Base-by-base conservation (phyloP, 1,140 invertebrate genomes). In the Apis cerana region DNA sequence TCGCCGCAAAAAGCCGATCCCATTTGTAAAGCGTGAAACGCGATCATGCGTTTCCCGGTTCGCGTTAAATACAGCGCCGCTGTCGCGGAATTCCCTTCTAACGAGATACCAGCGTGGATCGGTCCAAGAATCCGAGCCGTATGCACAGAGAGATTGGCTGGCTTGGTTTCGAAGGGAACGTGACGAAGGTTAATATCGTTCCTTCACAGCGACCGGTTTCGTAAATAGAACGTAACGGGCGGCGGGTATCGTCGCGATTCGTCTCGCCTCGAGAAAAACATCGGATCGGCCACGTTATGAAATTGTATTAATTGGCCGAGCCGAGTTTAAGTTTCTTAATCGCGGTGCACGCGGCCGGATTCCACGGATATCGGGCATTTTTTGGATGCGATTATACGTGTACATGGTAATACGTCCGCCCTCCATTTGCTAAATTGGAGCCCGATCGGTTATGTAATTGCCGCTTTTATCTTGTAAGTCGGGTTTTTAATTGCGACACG, bases 181-280 rank as follows among this genome's bases (percentile, higher is more conserved):
- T 27, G 27, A 0, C 70, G 78, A 74, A 74, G 50, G 70, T 84
- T 88, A 85, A 87, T 87, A 87, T 85, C 65, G 87, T 71, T 81
- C 70, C 79, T 58, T 71, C 75, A 54, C 52, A 43, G 74, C 67
- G 86, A 88, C 83, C 83, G 83, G 80, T 85, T 88, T 84, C 75
- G 75, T 75, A 80, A 88, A 80, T 80, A 85, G 83, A 88, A 72
- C 80, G 65, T 54, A 69, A 56, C 27, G 5, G n/a, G 21, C 27
- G 43, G 21, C 65, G 65, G 17, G 33, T 43, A 19, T 77, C 76
- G 64, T 69, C 64, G 76, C 50, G 75, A 33, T 17, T 48, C 15
- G 0, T 11, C 15, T 56, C 61, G 70, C 56, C 59, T 61, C 79
- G 74, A 33, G 80, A 59, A 76, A 82, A 68, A 68, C 62, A 17